Evolutionary conservation across 2,113 vertebrate genomes (phyloP), one percentile per base, ranked within the genome.

Genomic region (Gambusia affinis): DNA sequence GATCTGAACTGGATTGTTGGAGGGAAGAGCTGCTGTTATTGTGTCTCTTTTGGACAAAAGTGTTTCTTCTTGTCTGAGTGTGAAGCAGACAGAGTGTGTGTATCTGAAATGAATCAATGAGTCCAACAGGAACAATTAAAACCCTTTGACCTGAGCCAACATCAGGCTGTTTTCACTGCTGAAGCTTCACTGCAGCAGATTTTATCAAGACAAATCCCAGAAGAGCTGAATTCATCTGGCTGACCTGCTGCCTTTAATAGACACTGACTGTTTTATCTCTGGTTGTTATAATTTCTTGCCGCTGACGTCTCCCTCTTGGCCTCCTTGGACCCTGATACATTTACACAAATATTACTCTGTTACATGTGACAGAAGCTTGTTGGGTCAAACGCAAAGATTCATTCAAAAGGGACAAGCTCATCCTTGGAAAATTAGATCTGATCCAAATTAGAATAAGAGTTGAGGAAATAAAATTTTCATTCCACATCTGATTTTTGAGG

Each of bases 31-130:
- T 63, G 60, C 12, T 81, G 71, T 88, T 73, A 75, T 70, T 86
- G 67, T 80, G 73, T 80, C 57, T 76, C 73, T 74, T 63, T n/a
- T 28, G 75, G 73, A 72, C 83, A 87, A 92, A 91, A 87, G 77
- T 93, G 91, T 78, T 91, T 92, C 72, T 57, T 62, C 90, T 93
- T 92, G 91, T 81, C 30, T 54, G 78, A 81, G 79, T 17, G 39
- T 39, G 35, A 67, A 54, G 39, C 73, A 67, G 47, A 1, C 6
- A 19, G 72, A 66, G 63, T 62, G 67, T 63, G 62, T 31, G 63
- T 42, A 57, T 24, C 62, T 63, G 67, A 87, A 86, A 84, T 54
- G 76, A 79, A 83, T 77, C 67, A 86, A 12, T 10, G 60, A 85
- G 71, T 66, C 78, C 3, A 72, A 75, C 69, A 35, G 78, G 76